Conservation (phyloP, 2,888 invertebrate species). For the Neoitamus cyanurus region DNA sequence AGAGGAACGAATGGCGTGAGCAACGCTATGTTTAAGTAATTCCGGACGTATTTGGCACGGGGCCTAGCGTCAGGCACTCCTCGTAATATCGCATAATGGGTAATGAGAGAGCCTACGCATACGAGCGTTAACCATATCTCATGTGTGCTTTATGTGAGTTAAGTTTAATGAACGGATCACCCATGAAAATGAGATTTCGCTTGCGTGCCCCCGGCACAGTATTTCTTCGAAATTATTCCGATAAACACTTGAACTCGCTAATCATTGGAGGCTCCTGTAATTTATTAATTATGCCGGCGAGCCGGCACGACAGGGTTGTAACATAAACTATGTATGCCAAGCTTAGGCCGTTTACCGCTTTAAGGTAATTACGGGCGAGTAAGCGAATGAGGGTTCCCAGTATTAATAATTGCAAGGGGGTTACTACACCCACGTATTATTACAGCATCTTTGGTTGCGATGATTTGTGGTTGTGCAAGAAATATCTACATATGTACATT, state of each 20-base stretch:
- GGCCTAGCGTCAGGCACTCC: not conserved
- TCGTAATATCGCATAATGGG: constrained; percentile 22
- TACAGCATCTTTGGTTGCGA: too few relatives aligned
- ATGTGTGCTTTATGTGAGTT: constrained; percentile 9
- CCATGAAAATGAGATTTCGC: constrained; percentile 16
- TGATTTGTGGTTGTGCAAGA: too few relatives aligned
- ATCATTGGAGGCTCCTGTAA: not conserved
- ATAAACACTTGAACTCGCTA: not conserved
- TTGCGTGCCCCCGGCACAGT: constrained; percentile 7
- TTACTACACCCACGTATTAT: too few relatives aligned
- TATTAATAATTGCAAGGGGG: not conserved
- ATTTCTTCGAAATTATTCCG: not conserved
- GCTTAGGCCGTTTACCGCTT: not conserved
- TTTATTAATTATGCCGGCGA: not conserved
- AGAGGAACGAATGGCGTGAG: constrained; percentile 16
- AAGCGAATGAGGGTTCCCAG: not conserved
- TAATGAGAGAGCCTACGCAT: constrained; percentile 16
- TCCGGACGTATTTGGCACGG: not conserved
- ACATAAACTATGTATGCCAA: not conserved
- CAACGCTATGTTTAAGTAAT: constrained; percentile 26
- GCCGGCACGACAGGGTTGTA: not conserved
- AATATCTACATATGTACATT: too few relatives aligned
- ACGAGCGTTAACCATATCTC: constrained; percentile 9
- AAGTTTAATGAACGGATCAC: constrained; percentile 33
- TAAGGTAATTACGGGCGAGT: not conserved